A percentile compares a stretch with the other conserved stretches of the same genome.
Evolutionary conservation across 2,113 vertebrate species (phyloP).

Genomic region (Apteryx owenii): DNA sequence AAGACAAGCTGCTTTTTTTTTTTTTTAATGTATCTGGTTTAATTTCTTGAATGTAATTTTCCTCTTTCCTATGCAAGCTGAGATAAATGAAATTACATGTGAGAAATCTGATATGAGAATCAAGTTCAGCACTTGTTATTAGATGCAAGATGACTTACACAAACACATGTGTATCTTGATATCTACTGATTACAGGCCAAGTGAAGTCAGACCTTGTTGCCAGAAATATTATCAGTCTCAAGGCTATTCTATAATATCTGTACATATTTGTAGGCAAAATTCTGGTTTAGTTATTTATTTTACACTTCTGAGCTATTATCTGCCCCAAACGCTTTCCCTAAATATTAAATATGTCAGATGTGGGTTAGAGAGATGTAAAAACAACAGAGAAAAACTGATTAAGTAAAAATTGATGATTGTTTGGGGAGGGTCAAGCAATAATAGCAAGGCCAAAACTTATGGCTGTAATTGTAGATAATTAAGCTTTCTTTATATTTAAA

Average conservation of each 20-base stretch:
- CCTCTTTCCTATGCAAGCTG: not conserved
- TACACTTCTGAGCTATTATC: not conserved
- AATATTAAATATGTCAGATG: not conserved
- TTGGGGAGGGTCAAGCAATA: not conserved
- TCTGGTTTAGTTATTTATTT: not conserved
- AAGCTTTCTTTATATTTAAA: not conserved
- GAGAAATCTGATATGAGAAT: not conserved
- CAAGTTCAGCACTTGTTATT: not conserved
- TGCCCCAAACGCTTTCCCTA: not conserved
- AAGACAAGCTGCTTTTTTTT: not conserved
- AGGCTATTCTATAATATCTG: not conserved
- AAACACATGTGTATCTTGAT: not conserved
- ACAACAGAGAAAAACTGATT: not conserved
- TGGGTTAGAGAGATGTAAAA: not conserved
- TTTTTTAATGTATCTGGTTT: not conserved
- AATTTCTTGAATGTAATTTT: not conserved
- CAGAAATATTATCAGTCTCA: not conserved
- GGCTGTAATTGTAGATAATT: not conserved
- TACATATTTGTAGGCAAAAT: not conserved
- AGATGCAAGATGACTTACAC: rapidly evolving
- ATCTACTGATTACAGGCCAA: not conserved
- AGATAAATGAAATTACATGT: not conserved
- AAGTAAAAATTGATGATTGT: not conserved
- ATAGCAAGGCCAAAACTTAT: not conserved
- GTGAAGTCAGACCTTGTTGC: not conserved